Conservation (phyloP, 2,888 invertebrate species). For the Globia sparganii region DNA sequence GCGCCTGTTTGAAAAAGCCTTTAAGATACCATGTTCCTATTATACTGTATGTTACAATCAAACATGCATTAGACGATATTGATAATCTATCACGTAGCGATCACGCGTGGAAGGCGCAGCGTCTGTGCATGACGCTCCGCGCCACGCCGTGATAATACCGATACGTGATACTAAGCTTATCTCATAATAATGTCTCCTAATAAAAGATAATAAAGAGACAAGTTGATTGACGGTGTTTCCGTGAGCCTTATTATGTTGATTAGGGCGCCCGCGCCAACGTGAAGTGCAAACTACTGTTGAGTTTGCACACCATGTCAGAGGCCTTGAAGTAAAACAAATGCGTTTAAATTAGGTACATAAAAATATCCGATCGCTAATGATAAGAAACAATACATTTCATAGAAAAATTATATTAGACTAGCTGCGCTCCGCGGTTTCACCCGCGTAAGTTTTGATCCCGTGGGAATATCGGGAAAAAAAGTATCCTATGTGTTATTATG, state of each 20-base stretch:
- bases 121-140: constrained; percentile 10
- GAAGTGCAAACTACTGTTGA: background rate
- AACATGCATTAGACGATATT: constrained; percentile 27
- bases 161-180: constrained; percentile 29
- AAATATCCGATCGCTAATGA: too few species aligned
- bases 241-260: background rate
- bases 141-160: constrained; percentile 20
- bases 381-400: background rate
- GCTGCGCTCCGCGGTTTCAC: too few species aligned
- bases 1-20: too few species aligned
- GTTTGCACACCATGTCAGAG: background rate
- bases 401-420: background rate
- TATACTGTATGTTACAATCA: constrained; percentile 17
- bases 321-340: constrained; percentile 12
- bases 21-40: constrained; percentile 26
- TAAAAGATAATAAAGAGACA: constrained; percentile 15
- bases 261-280: background rate
- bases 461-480: too few species aligned
- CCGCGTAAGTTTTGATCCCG: too few species aligned
- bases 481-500: too few species aligned
- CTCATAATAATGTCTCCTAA: constrained; percentile 35
- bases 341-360: background rate
- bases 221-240: background rate
- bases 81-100: constrained; percentile 56
- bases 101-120: constrained; percentile 35